Base-by-base conservation (phyloP, 2,888 invertebrate species). In the Bembecia ichneumoniformis region DNA sequence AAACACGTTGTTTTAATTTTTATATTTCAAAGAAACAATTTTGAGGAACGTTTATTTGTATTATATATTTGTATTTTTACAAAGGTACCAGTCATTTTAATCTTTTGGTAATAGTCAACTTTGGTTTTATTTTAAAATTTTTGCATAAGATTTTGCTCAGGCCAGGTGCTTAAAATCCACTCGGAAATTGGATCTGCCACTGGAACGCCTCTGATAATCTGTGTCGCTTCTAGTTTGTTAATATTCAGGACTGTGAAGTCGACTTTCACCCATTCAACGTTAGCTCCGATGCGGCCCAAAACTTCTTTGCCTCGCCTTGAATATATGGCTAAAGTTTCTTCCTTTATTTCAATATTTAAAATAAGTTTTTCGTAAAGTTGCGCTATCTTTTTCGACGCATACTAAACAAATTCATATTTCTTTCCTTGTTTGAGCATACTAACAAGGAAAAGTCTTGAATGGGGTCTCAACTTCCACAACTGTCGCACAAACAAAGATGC, bases 341-440 rank as follows among this genome's bases (percentile, higher is more conserved):
- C 35, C 11, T 49, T n/a, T n/a, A n/a, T 49, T 49, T 49, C 46
- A 49, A 44, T 49, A 45, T 49, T 49, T 35, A 46, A 46, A 49
- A 46, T 46, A 43, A 49, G 14, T 45, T 46, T 49, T 49, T 45
- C 11, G 43, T 43, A 20, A 43, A 48, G 28, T 48, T 48, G 28
- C 28, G 28, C n/a, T n/a, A n/a, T n/a, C n/a, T n/a, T n/a, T n/a
- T n/a, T n/a, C n/a, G n/a, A n/a, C 47, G 16, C 36, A 15, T 13
- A 35, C 13, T 36, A 11, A 46, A 20, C 11, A n/a, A n/a, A n/a
- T n/a, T n/a, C n/a, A n/a, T n/a, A n/a, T n/a, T n/a, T n/a, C n/a
- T n/a, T n/a, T n/a, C n/a, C n/a, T n/a, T n/a, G n/a, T n/a, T n/a
- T n/a, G n/a, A n/a, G n/a, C n/a, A n/a, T n/a, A n/a, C n/a, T n/a